A percentile compares a stretch with the other conserved stretches of the same genome.
phyloP scores from a whole-genome alignment of 2,888 invertebrate species.

The Calameuta filiformis region DNA sequence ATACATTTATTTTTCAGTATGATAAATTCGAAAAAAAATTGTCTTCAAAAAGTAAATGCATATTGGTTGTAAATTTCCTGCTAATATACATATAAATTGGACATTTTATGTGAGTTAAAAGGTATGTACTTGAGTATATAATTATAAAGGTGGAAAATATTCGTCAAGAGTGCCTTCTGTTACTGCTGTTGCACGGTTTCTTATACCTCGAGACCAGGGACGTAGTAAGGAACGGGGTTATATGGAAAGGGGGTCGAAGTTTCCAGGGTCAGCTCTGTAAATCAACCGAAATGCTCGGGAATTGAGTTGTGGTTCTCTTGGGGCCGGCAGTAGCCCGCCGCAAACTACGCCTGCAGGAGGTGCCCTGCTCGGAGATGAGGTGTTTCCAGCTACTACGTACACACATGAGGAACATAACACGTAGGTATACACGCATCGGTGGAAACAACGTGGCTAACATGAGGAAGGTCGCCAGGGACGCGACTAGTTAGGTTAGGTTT shows the following conservation, averaged over 20 bases:
- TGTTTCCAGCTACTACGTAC: constrained; percentile 29
- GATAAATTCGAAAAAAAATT: not conserved
- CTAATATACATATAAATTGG: not conserved
- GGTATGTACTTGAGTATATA: not conserved
- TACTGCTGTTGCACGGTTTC: not conserved
- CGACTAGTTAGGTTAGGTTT: not conserved
- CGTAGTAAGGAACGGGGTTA: not conserved
- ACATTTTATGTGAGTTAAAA: not conserved
- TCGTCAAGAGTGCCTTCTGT: not conserved
- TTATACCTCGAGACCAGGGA: not conserved
- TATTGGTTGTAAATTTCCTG: not conserved
- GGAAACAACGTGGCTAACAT: not conserved
- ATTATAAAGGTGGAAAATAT: not conserved
- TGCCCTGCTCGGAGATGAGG: constrained; percentile 35
- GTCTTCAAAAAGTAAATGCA: not conserved
- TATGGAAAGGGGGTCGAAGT: constrained; percentile 27
- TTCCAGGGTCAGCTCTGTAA: constrained; percentile 41
- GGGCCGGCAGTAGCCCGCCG: constrained; percentile 38
- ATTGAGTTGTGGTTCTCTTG: constrained; percentile 55
- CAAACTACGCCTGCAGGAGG: constrained; percentile 31
- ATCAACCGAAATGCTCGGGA: constrained; percentile 53
- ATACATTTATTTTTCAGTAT: not conserved
- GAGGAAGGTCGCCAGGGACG: not conserved
- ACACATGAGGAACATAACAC: constrained; percentile 16
- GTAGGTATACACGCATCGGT: not conserved